Conservation (phyloP, 2,888 invertebrate genomes). For the Epirrhoe tristata region DNA sequence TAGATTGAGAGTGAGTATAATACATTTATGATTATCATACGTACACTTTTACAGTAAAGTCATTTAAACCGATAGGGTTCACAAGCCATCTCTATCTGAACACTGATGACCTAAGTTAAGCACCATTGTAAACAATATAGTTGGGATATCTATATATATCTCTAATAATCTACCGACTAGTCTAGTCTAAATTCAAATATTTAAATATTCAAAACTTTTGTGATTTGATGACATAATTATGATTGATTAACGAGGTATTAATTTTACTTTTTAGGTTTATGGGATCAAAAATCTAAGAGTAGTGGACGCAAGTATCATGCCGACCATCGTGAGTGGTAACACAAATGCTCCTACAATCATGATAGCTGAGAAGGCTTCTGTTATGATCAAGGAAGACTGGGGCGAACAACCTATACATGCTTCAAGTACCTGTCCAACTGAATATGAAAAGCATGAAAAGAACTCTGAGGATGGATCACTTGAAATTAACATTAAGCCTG, state of each 20-base stretch:
- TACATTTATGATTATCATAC: not conserved
- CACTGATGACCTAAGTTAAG: too few relatives aligned
- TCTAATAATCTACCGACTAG: not conserved
- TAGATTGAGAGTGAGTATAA: slow-evolving; percentile 71
- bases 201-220: too few relatives aligned
- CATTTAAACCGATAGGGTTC: not conserved
- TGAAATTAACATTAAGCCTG: slow-evolving; percentile 39
- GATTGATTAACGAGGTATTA: not conserved
- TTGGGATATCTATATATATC: too few relatives aligned
- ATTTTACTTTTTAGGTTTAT: slow-evolving; percentile 77
- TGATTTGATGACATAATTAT: too few relatives aligned
- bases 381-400: slow-evolving; percentile 93
- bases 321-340: slow-evolving; percentile 91
- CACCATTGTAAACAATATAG: too few relatives aligned
- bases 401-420: slow-evolving; percentile 45
- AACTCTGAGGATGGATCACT: slow-evolving; percentile 48
- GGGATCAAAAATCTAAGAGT: slow-evolving; percentile 89
- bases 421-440: slow-evolving; percentile 46
- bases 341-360: slow-evolving; percentile 93
- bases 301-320: slow-evolving; percentile 94
- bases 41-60: not conserved
- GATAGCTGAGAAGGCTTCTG: slow-evolving; percentile 93
- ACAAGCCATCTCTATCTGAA: too few relatives aligned
- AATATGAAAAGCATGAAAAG: slow-evolving; percentile 45
- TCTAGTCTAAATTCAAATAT: not conserved